Percentiles rank a stretch among this genome's conserved stretches.
phyloP scores from a whole-genome alignment of 2,888 invertebrate species.

The Salticus scenicus region DNA sequence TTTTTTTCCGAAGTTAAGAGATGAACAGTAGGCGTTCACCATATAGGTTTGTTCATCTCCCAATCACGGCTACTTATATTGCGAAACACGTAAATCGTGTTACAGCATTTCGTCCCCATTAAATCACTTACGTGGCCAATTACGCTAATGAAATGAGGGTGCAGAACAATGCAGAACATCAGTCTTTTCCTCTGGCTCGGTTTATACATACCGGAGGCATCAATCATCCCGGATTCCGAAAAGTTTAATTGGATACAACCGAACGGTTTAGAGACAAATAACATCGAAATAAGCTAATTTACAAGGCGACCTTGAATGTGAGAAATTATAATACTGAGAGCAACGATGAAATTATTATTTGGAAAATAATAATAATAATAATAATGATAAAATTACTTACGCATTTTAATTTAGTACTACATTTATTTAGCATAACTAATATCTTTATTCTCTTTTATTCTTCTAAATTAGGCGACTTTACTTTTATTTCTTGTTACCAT shows the following conservation, averaged over 20 bases:
- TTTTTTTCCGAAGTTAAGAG: background rate
- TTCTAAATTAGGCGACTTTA: too few relatives aligned
- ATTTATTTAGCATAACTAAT: too few relatives aligned
- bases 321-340: background rate
- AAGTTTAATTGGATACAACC: background rate
- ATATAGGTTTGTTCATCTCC: background rate
- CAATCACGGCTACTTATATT: slow-evolving; percentile 22
- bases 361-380: too few relatives aligned
- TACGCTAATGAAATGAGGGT: slow-evolving; percentile 61
- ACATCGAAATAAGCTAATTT: background rate
- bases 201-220: slow-evolving; percentile 28
- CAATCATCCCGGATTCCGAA: background rate
- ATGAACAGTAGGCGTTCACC: slow-evolving; percentile 19
- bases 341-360: too few relatives aligned
- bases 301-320: background rate
- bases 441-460: too few relatives aligned
- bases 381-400: too few relatives aligned
- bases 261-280: background rate
- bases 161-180: background rate
- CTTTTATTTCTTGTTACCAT: too few relatives aligned
- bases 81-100: slow-evolving; percentile 62
- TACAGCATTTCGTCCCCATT: slow-evolving; percentile 55
- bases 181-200: background rate
- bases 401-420: too few relatives aligned
- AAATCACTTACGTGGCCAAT: slow-evolving; percentile 54